phyloP scores from a whole-genome alignment of 2,888 invertebrate genomes.

The Nephrotoma appendiculata region DNA sequence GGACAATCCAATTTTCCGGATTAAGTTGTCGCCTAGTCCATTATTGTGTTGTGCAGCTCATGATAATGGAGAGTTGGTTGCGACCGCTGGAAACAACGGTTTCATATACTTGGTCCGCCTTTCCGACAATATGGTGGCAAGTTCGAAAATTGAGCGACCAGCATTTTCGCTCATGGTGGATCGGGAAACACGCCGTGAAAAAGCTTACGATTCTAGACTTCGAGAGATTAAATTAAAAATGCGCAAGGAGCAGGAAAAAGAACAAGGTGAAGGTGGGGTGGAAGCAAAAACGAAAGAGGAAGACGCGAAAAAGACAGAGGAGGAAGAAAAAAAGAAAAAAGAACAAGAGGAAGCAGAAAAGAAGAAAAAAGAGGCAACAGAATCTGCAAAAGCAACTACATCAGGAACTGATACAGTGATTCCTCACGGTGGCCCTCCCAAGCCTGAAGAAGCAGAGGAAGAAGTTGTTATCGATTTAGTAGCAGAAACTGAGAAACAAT shows the following conservation, averaged over 20 bases:
- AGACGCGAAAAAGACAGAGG: neutral
- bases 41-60: constrained; percentile 52
- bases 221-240: constrained; percentile 59
- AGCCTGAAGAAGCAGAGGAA: neutral
- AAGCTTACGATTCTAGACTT: constrained; percentile 74
- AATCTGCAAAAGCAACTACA: neutral
- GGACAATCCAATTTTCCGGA: constrained; percentile 60
- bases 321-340: neutral
- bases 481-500: neutral
- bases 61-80: constrained; percentile 43
- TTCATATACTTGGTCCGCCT: constrained; percentile 54
- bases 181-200: constrained; percentile 74
- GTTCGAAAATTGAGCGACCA: constrained; percentile 55
- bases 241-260: neutral
- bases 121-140: constrained; percentile 51
- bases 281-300: neutral
- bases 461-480: neutral
- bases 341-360: neutral
- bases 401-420: neutral
- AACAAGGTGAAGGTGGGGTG: neutral
- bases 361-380: neutral
- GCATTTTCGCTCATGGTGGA: constrained; percentile 65
- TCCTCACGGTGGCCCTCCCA: neutral
- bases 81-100: constrained; percentile 53
- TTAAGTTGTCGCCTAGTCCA: constrained; percentile 53